These are phyloP conservation scores for Champsocephalus gunnari DNA, from an alignment of 2,797 vertebrate species.

Conservation along the genomic window DNA sequence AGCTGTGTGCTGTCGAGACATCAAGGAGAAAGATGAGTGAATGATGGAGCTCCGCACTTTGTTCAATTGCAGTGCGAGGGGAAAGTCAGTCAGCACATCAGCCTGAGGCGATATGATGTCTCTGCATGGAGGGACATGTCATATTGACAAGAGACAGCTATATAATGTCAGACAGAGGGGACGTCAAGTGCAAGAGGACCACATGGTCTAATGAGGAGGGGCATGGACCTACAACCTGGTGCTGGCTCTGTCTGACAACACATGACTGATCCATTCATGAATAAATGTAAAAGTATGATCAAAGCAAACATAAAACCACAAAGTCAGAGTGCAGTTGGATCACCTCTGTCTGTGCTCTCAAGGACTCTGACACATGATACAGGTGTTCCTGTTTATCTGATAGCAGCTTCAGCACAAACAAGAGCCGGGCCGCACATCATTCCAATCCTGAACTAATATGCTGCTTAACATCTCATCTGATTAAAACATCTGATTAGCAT, in stretches of 20 bases:
- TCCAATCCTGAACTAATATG: neutral
- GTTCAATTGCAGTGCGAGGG: constrained; percentile 6
- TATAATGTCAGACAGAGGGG: constrained; percentile 35
- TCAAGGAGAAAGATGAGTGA: neutral
- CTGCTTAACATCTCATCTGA: neutral
- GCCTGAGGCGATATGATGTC: constrained; percentile 33
- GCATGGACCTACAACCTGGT: constrained; percentile 28
- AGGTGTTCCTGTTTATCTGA: constrained; percentile 30
- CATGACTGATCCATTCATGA: neutral
- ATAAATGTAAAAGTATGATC: neutral
- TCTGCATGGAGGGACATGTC: constrained; percentile 22
- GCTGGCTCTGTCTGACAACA: constrained; percentile 19
- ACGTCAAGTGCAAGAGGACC: neutral
- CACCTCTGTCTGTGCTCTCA: constrained; percentile 38
- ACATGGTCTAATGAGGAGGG: neutral
- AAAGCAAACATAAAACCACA: constrained; percentile 21
- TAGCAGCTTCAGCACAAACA: constrained; percentile 34
- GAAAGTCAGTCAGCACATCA: constrained; percentile 28
- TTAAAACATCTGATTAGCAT: neutral
- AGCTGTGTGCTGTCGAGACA: neutral
- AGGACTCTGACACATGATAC: constrained; percentile 58
- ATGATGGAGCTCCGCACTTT: constrained; percentile 1
- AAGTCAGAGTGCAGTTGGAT: neutral
- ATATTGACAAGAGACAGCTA: constrained; percentile 38
- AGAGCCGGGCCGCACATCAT: neutral